Base-by-base conservation (phyloP, 2,888 invertebrate genomes). In the Andrena fulva region DNA sequence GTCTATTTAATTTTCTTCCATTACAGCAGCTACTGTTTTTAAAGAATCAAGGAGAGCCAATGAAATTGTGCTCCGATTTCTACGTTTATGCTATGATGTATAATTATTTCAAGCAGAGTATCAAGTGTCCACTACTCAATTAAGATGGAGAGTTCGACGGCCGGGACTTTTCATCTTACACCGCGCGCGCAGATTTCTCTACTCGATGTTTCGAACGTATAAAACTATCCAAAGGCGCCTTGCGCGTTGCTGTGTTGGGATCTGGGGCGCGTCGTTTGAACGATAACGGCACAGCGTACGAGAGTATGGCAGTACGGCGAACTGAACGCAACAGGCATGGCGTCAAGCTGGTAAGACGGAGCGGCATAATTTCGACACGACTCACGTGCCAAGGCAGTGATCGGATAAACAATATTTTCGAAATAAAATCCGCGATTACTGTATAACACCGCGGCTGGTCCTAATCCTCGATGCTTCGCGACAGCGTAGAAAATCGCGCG, bases 371-470 rank as follows among this genome's bases (percentile, higher is more conserved):
- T 60, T 42, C 7, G 24, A 24, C 20, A 62, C 35, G 42, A 70
- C 60, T 72, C 71, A 63, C 20, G 31, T 64, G 50, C 48, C 27
- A 56, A 54, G 82, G 82, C 82, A 83, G 82, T 81, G 82, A 42
- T 81, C 12, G 62, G 31, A 56, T 31, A 60, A 66, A 69, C 59
- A 77, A 66, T 73, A 67, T 29, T 12, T 56, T 66, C 29, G 7
- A 73, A 73, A 54, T 20, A 2, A 68, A 66, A 63, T 42, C 29
- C 27, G 48, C 42, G 24, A 27, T 12, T 64, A 3, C 24, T 42
- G 24, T 8, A 20, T 0, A 20, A 20, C 6, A 16, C 12, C 59
- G 33, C 8, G 35, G 24, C 12, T 50, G 10, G 6, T 29, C 7
- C 35, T 48, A 33, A 74, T 56, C 66, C 35, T 60, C 31, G 12